phyloP scores from a whole-genome alignment of 1,140 invertebrate species.

The Liolophura sinensis region DNA sequence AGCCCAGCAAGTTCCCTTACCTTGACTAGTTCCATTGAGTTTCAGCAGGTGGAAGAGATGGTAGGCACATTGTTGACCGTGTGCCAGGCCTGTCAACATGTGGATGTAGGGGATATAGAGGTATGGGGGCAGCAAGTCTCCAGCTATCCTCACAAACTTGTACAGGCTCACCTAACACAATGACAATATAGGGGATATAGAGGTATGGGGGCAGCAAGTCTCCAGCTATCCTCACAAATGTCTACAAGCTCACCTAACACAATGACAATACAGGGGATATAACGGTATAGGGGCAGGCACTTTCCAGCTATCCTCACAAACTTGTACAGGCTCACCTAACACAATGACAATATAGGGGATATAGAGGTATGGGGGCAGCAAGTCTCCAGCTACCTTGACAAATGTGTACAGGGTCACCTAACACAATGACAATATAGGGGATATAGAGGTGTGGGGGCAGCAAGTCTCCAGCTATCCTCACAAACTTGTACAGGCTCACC shows the following conservation, averaged over 20 bases:
- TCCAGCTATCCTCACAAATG: background rate
- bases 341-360: conserved; percentile 87
- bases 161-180: conserved; percentile 64
- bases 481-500: conserved; percentile 80
- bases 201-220: background rate
- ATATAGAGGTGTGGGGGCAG: conserved; percentile 83
- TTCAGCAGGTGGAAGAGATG: conserved; percentile 87
- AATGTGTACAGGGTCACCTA: conserved; percentile 78
- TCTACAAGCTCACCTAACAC: background rate
- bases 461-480: conserved; percentile 83
- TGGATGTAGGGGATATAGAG: conserved; percentile 85
- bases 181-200: conserved; percentile 4
- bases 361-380: conserved; percentile 82
- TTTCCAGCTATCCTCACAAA: conserved; percentile 88
- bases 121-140: conserved; percentile 82
- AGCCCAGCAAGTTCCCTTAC: conserved; percentile 20
- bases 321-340: conserved; percentile 73
- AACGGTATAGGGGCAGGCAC: conserved; percentile 80
- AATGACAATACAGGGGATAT: conserved; percentile 77
- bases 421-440: conserved; percentile 83
- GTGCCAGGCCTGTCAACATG: conserved; percentile 82
- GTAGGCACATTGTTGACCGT: conserved; percentile 71
- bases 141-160: conserved; percentile 87
- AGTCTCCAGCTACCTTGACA: conserved; percentile 82
- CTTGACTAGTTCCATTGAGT: conserved; percentile 64